Conservation (phyloP, 2,888 invertebrate genomes). For the Ceratothoa steindachneri region DNA sequence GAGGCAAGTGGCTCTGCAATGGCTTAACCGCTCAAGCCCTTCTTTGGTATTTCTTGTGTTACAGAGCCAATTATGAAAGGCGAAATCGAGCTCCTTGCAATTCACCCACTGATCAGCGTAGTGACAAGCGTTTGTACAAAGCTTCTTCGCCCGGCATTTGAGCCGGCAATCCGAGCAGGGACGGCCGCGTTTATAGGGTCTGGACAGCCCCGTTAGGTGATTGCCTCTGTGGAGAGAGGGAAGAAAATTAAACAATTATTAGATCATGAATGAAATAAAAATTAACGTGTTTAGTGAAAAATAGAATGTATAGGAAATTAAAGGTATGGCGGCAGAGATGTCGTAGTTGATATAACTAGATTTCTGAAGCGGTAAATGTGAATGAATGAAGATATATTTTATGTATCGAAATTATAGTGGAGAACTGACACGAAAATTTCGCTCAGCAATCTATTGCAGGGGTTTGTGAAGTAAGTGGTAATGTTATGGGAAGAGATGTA, state of each 20-base stretch:
- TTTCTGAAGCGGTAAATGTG: no score
- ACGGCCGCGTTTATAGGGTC: slow-evolving; percentile 62
- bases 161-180: slow-evolving; percentile 65
- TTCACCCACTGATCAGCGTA: slow-evolving; percentile 68
- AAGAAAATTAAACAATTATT: no score
- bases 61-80: slow-evolving; percentile 63
- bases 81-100: slow-evolving; percentile 62
- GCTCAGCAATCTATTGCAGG: no score
- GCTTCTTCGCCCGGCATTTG: slow-evolving; percentile 60
- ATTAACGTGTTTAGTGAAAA: no score
- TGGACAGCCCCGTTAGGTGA: slow-evolving; percentile 60
- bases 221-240: slow-evolving; percentile 64
- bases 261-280: background rate
- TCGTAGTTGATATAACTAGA: no score
- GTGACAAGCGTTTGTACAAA: slow-evolving; percentile 71
- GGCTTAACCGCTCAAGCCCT: slow-evolving; percentile 58
- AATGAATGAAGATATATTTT: no score
- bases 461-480: no score
- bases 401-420: no score
- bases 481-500: no score
- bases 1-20: slow-evolving; percentile 70
- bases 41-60: slow-evolving; percentile 56
- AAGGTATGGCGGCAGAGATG: no score
- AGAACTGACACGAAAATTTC: no score
- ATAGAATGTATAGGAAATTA: no score